phyloP scores from a whole-genome alignment of 2,797 vertebrate genomes.

The Galago senegalensis region DNA sequence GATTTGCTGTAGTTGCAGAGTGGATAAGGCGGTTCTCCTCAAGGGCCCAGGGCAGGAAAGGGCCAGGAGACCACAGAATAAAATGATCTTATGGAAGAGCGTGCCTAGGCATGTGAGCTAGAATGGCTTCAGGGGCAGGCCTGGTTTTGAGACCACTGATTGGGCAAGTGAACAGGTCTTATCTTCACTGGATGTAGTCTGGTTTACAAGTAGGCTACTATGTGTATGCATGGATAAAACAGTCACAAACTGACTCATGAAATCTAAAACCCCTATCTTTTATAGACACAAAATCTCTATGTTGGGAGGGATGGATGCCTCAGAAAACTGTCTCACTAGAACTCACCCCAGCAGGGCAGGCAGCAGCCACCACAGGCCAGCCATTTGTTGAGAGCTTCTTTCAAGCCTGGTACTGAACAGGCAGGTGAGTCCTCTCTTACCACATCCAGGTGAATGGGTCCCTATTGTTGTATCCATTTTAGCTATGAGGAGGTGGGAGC shows the following conservation, averaged over 20 bases:
- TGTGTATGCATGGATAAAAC: background rate
- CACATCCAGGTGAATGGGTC: background rate
- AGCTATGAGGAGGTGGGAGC: background rate
- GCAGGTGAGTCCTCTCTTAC: background rate
- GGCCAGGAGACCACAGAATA: background rate
- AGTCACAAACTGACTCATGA: background rate
- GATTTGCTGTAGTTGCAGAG: background rate
- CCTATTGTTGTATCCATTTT: background rate
- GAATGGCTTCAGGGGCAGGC: background rate
- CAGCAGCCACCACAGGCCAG: rapidly evolving
- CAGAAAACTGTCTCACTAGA: background rate
- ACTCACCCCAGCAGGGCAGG: background rate
- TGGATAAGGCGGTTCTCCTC: background rate
- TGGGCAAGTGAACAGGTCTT: background rate
- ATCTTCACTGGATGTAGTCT: background rate
- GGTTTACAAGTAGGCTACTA: background rate
- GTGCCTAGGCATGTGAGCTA: background rate
- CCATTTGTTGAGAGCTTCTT: background rate
- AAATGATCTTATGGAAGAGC: background rate
- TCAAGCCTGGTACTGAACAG: background rate
- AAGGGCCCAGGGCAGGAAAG: background rate
- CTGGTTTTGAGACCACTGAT: too few species aligned
- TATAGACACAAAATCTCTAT: background rate
- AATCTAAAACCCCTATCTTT: background rate
- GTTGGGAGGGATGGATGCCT: background rate